Percentiles rank a stretch among this genome's conserved stretches.
Conservation (phyloP, 2,888 invertebrate genomes). For the Tetanocera ferruginea region DNA sequence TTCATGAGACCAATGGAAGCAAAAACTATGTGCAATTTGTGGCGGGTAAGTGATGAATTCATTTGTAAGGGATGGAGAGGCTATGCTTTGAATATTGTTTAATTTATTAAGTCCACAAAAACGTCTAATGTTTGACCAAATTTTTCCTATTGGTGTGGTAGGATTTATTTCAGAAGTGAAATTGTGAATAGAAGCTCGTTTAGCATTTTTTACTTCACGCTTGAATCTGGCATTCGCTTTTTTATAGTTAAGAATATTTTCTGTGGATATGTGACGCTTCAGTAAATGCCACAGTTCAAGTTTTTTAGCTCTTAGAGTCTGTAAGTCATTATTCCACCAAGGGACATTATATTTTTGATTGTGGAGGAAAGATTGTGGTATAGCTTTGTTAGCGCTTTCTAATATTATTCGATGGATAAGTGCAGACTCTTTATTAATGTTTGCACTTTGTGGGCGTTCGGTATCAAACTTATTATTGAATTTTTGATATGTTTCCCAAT, state of each 20-base stretch:
- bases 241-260: constrained; percentile 38
- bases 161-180: constrained; percentile 35
- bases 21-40: not conserved
- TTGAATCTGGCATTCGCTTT: constrained; percentile 28
- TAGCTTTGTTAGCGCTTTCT: constrained; percentile 36
- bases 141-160: not conserved
- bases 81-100: not conserved
- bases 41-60: not conserved
- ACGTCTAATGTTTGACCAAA: constrained; percentile 31
- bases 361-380: constrained; percentile 43
- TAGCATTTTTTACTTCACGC: constrained; percentile 38
- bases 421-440: constrained; percentile 41
- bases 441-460: constrained; percentile 10
- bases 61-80: not conserved
- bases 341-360: constrained; percentile 16
- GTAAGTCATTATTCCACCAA: constrained; percentile 38
- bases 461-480: not conserved
- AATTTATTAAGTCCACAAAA: constrained; percentile 18
- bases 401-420: constrained; percentile 39
- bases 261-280: constrained; percentile 26
- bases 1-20: not conserved
- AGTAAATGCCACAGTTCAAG: constrained; percentile 33
- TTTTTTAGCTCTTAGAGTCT: constrained; percentile 33
- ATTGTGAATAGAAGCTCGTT: not conserved
- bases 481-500: constrained; percentile 23